A percentile compares a stretch with the other conserved stretches of the same genome.
phyloP scores from a whole-genome alignment of 92 coral and sea anemone species.

The Porites cylindrica region DNA sequence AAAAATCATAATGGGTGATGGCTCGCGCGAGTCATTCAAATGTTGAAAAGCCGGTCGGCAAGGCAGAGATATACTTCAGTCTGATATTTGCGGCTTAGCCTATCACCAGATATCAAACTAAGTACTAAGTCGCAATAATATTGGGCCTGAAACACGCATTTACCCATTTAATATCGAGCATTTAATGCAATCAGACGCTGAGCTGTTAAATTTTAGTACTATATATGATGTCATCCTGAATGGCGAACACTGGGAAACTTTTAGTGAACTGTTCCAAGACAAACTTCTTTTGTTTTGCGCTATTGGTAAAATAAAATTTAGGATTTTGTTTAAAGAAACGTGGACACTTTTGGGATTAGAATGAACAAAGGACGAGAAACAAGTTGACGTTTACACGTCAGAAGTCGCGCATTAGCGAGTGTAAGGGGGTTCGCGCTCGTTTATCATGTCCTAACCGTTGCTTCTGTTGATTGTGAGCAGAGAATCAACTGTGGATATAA shows the following conservation, averaged over 20 bases:
- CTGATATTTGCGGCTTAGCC: not conserved
- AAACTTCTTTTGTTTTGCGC: not conserved
- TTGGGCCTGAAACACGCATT: not conserved
- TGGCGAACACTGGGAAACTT: not conserved
- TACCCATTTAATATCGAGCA: not conserved
- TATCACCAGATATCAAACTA: not conserved
- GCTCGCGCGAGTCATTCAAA: not conserved
- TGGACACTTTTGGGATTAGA: not conserved
- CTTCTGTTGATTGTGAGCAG: conserved; percentile 47
- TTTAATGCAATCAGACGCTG: conserved; percentile 4
- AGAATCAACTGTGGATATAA: conserved; percentile 87
- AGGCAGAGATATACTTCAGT: not conserved
- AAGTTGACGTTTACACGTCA: not conserved
- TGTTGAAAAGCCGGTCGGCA: conserved; percentile 8
- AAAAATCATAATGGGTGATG: not conserved
- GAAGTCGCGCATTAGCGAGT: not conserved
- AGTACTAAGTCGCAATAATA: not conserved
- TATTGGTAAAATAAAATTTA: not conserved
- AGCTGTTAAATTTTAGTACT: not conserved
- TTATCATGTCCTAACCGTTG: conserved; percentile 22
- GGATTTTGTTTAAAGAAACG: conserved; percentile 4
- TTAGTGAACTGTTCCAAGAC: not conserved
- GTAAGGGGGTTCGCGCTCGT: conserved; percentile 12
- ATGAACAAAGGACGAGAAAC: not conserved
- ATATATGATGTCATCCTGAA: not conserved